Conservation (phyloP, 1,140 invertebrate genomes). For the Argopecten irradians region DNA sequence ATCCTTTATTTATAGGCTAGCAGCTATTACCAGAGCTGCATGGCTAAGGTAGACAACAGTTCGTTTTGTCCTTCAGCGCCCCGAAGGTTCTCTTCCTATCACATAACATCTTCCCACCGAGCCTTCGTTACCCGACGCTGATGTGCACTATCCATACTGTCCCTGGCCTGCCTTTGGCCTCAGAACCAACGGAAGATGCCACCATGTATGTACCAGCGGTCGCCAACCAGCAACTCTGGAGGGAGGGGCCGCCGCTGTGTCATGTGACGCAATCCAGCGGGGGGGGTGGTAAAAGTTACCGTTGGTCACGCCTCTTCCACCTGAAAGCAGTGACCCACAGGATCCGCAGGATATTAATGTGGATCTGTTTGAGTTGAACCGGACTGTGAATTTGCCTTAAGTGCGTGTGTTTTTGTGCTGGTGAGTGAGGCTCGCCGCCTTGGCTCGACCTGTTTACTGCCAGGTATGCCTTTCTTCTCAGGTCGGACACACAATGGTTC, state of each 20-base stretch:
- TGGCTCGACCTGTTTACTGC: conserved; percentile 46
- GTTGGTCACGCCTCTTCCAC: conserved; percentile 22
- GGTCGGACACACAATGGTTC: conserved; percentile 18
- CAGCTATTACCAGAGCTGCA: not conserved
- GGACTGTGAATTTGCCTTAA: conserved; percentile 48
- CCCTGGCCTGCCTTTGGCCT: not conserved
- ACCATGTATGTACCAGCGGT: conserved; percentile 3
- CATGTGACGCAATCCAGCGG: not conserved
- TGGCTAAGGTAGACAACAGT: conserved; percentile 27
- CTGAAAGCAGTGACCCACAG: conserved; percentile 29
- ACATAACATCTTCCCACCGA: not conserved
- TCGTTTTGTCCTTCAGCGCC: conserved; percentile 44
- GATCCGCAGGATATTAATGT: not conserved
- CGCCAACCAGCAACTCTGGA: not conserved
- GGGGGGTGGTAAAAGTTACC: conserved; percentile 29
- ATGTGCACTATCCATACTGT: not conserved
- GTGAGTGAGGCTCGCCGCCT: conserved; percentile 42
- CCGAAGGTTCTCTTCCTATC: conserved; percentile 45
- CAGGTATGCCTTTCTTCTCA: conserved; percentile 20
- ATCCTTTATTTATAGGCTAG: not conserved
- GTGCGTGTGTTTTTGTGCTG: conserved; percentile 51
- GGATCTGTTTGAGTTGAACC: conserved; percentile 36
- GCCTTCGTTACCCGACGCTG: conserved; percentile 6
- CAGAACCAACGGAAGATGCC: not conserved
- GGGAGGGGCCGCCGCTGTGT: conserved; percentile 3